These are phyloP conservation scores for Prionailurus viverrinus DNA, from an alignment of 2,113 vertebrate genomes.

Conservation along the genomic window DNA sequence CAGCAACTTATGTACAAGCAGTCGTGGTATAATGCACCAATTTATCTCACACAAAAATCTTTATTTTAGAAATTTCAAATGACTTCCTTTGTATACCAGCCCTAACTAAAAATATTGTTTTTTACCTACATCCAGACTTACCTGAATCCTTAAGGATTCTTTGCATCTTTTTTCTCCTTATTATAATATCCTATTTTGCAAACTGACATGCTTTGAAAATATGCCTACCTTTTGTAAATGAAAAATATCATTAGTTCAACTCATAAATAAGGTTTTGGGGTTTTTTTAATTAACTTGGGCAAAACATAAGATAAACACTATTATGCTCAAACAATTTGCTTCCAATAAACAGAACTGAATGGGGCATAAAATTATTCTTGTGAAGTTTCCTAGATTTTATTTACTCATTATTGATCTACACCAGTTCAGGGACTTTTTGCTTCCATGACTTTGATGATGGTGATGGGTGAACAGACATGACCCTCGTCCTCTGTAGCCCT, in stretches of 20 bases:
- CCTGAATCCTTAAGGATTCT: not conserved
- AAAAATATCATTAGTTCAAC: constrained; percentile 59
- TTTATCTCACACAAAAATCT: constrained; percentile 10
- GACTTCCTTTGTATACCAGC: not conserved
- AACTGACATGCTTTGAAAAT: constrained; percentile 49
- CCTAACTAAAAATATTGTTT: not conserved
- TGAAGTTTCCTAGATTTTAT: constrained; percentile 61
- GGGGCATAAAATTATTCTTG: not conserved
- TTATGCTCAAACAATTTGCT: constrained; percentile 32
- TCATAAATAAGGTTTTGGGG: constrained; percentile 47
- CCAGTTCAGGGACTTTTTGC: not conserved
- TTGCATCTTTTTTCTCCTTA: constrained; percentile 59
- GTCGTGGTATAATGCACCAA: not conserved
- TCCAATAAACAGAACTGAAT: constrained; percentile 61
- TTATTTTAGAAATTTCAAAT: constrained; percentile 31
- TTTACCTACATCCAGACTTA: not conserved
- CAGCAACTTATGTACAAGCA: constrained; percentile 56
- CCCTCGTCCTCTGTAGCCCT: not conserved
- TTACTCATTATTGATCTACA: constrained; percentile 63
- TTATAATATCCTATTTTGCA: not conserved
- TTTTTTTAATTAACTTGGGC: not conserved
- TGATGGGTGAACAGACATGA: not conserved
- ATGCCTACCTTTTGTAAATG: constrained; percentile 48
- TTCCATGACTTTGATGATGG: not conserved
- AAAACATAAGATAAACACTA: not conserved